Evolutionary conservation across 2,797 vertebrate species (phyloP).

Genomic region (Dallia pectoralis): DNA sequence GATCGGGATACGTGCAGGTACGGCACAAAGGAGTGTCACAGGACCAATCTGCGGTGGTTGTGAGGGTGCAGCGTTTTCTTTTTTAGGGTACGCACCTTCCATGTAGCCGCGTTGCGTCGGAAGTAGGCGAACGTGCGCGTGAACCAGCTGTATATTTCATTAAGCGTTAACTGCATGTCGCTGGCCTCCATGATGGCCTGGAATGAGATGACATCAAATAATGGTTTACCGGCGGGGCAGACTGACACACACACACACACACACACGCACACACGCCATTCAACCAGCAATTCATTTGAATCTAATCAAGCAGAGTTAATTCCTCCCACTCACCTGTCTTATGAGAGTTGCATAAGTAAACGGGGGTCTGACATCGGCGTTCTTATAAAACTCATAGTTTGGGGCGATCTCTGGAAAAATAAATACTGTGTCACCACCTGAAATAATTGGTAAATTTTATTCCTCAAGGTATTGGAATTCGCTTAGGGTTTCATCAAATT

Average conservation of each 20-base stretch:
- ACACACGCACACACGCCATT: conserved; percentile 78
- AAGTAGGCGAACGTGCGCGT: conserved; percentile 99
- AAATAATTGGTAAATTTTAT: conserved; percentile 78
- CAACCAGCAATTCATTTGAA: conserved; percentile 89
- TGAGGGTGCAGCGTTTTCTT: neutral
- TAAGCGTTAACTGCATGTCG: conserved; percentile 99
- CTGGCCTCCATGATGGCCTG: conserved; percentile 99
- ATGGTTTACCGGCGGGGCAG: conserved; percentile 85
- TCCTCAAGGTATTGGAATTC: conserved; percentile 71
- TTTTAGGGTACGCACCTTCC: conserved; percentile 83
- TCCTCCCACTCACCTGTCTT: conserved; percentile 97
- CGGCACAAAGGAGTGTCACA: conserved; percentile 46
- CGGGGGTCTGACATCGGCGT: conserved; percentile 98
- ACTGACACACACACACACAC: conserved; percentile 61
- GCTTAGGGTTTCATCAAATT: conserved; percentile 73
- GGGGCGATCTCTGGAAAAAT: conserved; percentile 96
- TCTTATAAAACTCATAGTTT: conserved; percentile 99
- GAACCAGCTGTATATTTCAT: conserved; percentile 99
- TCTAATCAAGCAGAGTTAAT: conserved; percentile 91
- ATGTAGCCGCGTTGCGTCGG: conserved; percentile 98
- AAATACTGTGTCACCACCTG: conserved; percentile 77
- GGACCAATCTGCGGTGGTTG: no score
- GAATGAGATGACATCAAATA: conserved; percentile 93
- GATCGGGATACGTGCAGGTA: conserved; percentile 50
- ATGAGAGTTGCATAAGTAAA: conserved; percentile 99